Evolutionary conservation across 2,113 vertebrate genomes (phyloP), one percentile per base, ranked within the genome.

Genomic region (Falcunculus frontatus): DNA sequence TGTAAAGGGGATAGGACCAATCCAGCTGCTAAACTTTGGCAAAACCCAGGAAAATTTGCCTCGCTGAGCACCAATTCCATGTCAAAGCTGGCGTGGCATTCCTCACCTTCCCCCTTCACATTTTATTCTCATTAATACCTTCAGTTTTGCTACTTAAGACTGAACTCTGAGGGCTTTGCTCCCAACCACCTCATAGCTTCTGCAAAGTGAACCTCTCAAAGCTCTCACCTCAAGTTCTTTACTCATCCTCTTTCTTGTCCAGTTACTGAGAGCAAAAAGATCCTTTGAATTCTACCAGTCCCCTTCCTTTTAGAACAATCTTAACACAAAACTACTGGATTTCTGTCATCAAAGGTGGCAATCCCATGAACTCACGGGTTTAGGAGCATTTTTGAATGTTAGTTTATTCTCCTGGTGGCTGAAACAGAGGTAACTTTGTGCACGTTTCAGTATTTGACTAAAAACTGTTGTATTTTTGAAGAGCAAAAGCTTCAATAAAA

Each of bases 1-100:
- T 2, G 2, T 5, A 29, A 60, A 60, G n/a, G 32, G 7, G 5
- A 37, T 1, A 0, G 0, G 10, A 39, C 7, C 33, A 47, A n/a
- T 1, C 8, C 50, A 44, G 68, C 63, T 72, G 56, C 11, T 33
- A 0, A 10, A 4, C 16, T 35, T 2, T 12, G 37, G 63, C 59
- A 14, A 91, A 26, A 60, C 25, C 3, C 26, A 44, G 39, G 30
- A 12, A 7, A n/a, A 16, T 23, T 19, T 33, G 39, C 33, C 11
- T 11, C 3, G 44, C 57, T 33, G 3, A 73, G 57, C 73, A 6
- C n/a, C 19, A 63, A 37, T 39, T 13, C 2, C 1, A 6, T 3
- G 2, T 29, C 27, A 59, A 37, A 25, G 11, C 26, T 20, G 16
- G 7, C 35, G 6, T 1, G 27, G 63, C 10, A 25, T 33, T 55